A percentile compares a stretch with the other conserved stretches of the same genome.
Evolutionary conservation across 2,888 invertebrate species (phyloP).

Genomic region (Cerastoderma edule): DNA sequence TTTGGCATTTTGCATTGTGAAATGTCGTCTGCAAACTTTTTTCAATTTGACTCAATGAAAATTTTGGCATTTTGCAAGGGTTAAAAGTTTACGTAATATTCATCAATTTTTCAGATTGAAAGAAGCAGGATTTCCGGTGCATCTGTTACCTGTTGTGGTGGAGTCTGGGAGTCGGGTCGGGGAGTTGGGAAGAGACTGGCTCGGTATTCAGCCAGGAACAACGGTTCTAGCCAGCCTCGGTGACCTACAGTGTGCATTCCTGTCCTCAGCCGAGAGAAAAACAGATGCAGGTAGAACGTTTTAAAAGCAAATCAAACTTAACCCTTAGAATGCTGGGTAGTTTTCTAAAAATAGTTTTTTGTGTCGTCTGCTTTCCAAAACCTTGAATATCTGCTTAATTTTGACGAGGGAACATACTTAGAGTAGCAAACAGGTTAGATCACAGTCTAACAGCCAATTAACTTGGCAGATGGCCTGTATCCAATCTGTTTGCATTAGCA

Average conservation of each 20-base stretch:
- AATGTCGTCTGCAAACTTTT: neutral
- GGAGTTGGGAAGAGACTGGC: conserved; percentile 88
- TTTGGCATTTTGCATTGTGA: too few species aligned
- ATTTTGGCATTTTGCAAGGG: neutral
- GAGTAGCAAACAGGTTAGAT: too few species aligned
- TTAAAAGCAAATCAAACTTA: too few species aligned
- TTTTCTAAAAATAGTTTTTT: too few species aligned
- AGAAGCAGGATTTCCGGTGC: conserved; percentile 88
- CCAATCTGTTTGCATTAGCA: too few species aligned
- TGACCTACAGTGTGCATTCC: conserved; percentile 93
- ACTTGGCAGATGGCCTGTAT: too few species aligned
- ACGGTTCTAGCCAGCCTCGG: conserved; percentile 91
- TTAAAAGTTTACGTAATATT: neutral
- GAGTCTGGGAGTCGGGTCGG: conserved; percentile 89
- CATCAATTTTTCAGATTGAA: conserved; percentile 83
- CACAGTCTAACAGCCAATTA: too few species aligned
- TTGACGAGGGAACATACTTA: too few species aligned
- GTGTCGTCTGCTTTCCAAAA: too few species aligned
- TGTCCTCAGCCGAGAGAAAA: conserved; percentile 89
- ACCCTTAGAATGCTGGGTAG: too few species aligned
- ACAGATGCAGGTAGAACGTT: conserved; percentile 80
- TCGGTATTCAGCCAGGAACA: conserved; percentile 90
- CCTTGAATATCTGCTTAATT: too few species aligned
- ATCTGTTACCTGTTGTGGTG: conserved; percentile 88
- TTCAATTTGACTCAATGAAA: neutral